phyloP scores from a whole-genome alignment of 1,140 invertebrate genomes.

The Macrotrachela quadricornifera region DNA sequence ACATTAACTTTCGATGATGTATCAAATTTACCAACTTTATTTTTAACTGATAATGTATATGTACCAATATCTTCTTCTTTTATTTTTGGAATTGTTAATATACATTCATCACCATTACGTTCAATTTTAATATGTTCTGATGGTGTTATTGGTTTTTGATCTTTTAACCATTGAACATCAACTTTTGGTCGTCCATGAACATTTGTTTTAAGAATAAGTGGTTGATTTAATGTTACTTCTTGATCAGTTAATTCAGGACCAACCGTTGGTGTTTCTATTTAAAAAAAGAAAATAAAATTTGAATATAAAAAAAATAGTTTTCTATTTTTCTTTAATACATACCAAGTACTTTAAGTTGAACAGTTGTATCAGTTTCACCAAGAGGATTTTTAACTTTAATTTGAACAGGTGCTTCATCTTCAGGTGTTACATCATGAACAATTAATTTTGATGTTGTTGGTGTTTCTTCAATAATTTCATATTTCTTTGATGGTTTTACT shows the following conservation, averaged over 20 bases:
- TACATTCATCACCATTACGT: no score
- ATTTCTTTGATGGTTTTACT: no score
- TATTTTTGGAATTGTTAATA: neutral
- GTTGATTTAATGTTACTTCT: slow-evolving; percentile 4
- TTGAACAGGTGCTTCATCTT: no score
- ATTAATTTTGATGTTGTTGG: no score
- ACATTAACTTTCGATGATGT: neutral
- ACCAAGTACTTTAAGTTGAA: slow-evolving; percentile 42
- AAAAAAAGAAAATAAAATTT: no score
- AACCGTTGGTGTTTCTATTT: neutral
- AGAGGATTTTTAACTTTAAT: slow-evolving; percentile 52
- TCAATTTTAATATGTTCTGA: neutral
- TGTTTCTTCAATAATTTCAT: no score
- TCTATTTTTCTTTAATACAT: no score
- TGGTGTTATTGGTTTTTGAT: neutral
- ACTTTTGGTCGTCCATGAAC: slow-evolving; percentile 1
- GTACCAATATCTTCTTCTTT: neutral
- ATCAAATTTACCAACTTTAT: neutral
- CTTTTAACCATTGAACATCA: slow-evolving; percentile 2
- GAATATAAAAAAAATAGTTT: no score
- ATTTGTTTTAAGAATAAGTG: slow-evolving; percentile 3
- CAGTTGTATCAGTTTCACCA: slow-evolving; percentile 49
- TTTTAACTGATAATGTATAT: neutral
- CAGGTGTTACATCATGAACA: no score
- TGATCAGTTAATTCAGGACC: neutral